Conservation (phyloP, 2,888 invertebrate species). For the Acleris sparsana region DNA sequence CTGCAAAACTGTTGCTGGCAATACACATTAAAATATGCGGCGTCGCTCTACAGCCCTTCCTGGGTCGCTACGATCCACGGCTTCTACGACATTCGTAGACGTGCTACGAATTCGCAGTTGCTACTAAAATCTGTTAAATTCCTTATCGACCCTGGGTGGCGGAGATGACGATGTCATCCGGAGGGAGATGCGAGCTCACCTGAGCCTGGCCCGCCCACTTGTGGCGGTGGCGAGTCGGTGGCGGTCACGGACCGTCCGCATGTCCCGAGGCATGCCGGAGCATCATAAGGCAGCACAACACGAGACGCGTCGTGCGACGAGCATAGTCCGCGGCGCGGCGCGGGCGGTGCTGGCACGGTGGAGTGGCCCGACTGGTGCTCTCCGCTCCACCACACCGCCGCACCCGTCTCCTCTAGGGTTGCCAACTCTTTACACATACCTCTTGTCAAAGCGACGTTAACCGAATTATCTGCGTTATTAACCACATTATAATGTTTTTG, state of each 20-base stretch:
- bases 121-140: conserved; percentile 31
- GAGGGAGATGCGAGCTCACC: conserved; percentile 74
- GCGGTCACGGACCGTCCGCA: conserved; percentile 80
- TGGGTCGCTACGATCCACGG: background rate
- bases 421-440: conserved; percentile 9
- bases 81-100: background rate
- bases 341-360: conserved; percentile 51
- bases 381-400: conserved; percentile 47
- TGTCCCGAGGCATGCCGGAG: conserved; percentile 78
- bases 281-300: conserved; percentile 81
- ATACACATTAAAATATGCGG: background rate
- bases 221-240: conserved; percentile 68
- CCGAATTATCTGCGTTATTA: background rate
- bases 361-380: conserved; percentile 64
- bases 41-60: background rate
- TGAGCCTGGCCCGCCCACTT: conserved; percentile 80
- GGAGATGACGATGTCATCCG: conserved; percentile 67
- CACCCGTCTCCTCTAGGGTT: conserved; percentile 33
- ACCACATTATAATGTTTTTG: too few relatives aligned
- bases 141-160: conserved; percentile 65
- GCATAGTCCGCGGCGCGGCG: conserved; percentile 60
- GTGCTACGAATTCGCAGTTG: background rate
- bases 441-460: background rate
- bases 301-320: conserved; percentile 71
- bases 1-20: background rate